A percentile compares a stretch with the other conserved stretches of the same genome.
Conservation (phyloP, 2,888 invertebrate species). For the Tenthredo distinguenda region DNA sequence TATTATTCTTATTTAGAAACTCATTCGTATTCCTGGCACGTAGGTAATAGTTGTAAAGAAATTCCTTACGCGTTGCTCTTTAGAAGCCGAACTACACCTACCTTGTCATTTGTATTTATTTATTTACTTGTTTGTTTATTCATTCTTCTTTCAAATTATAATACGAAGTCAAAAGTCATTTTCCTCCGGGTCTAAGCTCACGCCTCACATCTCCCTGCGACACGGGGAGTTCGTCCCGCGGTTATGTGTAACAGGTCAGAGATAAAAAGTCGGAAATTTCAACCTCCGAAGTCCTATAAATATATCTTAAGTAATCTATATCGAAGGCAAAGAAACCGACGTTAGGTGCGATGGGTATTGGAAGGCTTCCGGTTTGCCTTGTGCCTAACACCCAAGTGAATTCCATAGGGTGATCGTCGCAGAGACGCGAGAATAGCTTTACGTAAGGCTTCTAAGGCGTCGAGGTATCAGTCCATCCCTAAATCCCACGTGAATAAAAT, state of each 20-base stretch:
- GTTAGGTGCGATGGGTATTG: slow-evolving; percentile 1
- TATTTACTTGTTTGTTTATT: neutral
- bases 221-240: neutral
- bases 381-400: neutral
- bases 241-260: neutral
- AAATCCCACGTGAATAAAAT: slow-evolving; percentile 38
- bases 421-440: slow-evolving; percentile 9
- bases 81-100: slow-evolving; percentile 4
- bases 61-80: slow-evolving; percentile 27
- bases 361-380: slow-evolving; percentile 41
- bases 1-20: slow-evolving; percentile 43
- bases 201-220: neutral
- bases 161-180: neutral
- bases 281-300: neutral
- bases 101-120: slow-evolving; percentile 3
- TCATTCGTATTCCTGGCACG: slow-evolving; percentile 38
- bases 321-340: neutral
- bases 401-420: slow-evolving; percentile 29
- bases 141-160: neutral
- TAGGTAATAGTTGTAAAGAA: neutral
- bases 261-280: slow-evolving; percentile 1
- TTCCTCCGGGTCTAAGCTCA: neutral
- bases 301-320: slow-evolving; percentile 11
- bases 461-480: slow-evolving; percentile 2
- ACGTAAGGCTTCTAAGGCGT: slow-evolving; percentile 43